phyloP scores from a whole-genome alignment of 2,888 invertebrate species.

The Erebia palarica region DNA sequence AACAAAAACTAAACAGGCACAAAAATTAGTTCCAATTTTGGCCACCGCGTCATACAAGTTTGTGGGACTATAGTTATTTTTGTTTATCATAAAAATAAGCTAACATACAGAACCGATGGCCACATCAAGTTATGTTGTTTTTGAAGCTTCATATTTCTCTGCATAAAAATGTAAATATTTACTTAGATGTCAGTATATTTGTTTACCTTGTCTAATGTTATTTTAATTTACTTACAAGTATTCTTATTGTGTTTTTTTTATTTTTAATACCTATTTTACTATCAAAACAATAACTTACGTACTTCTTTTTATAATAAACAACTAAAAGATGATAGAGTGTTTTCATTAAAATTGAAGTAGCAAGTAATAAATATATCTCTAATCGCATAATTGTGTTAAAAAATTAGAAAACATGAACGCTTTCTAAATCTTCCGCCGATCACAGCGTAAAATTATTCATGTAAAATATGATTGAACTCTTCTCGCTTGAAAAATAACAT shows the following conservation, averaged over 20 bases:
- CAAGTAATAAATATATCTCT: conserved; percentile 2
- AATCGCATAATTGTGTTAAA: conserved; percentile 14
- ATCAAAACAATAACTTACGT: background rate
- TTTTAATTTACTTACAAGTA: background rate
- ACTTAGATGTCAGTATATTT: background rate
- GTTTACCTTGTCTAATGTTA: conserved; percentile 3
- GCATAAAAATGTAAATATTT: background rate
- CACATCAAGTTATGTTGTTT: background rate
- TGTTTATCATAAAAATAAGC: background rate
- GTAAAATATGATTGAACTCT: conserved; percentile 30
- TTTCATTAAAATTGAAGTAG: background rate
- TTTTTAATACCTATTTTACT: too few relatives aligned
- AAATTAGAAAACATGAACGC: conserved; percentile 20
- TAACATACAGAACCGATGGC: too few relatives aligned
- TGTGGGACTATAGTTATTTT: background rate
- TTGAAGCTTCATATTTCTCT: conserved; percentile 1
- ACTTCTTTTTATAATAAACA: background rate
- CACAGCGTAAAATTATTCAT: conserved; percentile 20
- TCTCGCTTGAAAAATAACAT: conserved; percentile 33
- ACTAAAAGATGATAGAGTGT: background rate
- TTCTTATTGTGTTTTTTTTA: conserved; percentile 1
- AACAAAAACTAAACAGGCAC: too few relatives aligned
- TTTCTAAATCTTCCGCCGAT: conserved; percentile 23
- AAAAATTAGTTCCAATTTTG: too few relatives aligned
- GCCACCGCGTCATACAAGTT: too few relatives aligned